These are phyloP conservation scores for Nemurella pictetii DNA, from an alignment of 2,888 invertebrate species.

Conservation along the genomic window DNA sequence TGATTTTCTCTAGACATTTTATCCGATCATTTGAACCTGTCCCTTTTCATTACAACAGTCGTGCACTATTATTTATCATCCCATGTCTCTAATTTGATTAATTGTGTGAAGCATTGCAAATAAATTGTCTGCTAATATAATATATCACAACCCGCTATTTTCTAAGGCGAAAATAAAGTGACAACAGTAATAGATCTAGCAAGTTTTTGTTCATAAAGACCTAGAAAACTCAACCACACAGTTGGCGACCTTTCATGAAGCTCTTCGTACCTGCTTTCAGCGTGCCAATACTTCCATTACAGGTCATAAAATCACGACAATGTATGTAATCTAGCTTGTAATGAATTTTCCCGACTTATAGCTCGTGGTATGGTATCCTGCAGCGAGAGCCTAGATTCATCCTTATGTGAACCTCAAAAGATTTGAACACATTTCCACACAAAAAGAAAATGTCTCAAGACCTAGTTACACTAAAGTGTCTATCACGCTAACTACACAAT, in stretches of 20 bases:
- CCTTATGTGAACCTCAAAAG: neutral
- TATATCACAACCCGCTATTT: neutral
- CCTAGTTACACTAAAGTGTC: neutral
- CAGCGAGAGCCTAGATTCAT: neutral
- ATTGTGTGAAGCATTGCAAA: neutral
- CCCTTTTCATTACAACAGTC: neutral
- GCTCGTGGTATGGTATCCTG: neutral
- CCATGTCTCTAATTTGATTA: neutral
- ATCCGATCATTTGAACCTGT: neutral
- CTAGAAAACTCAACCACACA: neutral
- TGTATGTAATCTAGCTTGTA: neutral
- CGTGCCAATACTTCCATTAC: neutral
- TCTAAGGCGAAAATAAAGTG: neutral
- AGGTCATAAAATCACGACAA: neutral
- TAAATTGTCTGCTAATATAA: neutral
- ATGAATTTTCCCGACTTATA: neutral
- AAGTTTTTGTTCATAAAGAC: neutral
- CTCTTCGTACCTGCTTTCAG: neutral
- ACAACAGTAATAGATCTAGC: neutral
- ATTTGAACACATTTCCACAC: neutral
- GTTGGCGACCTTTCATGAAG: neutral
- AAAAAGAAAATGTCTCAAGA: neutral
- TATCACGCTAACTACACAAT: neutral
- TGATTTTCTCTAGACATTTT: neutral
- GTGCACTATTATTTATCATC: neutral